Percentiles rank a stretch among this genome's conserved stretches.
phyloP scores from a whole-genome alignment of 2,888 invertebrate genomes.

The Phragmatobia fuliginosa region DNA sequence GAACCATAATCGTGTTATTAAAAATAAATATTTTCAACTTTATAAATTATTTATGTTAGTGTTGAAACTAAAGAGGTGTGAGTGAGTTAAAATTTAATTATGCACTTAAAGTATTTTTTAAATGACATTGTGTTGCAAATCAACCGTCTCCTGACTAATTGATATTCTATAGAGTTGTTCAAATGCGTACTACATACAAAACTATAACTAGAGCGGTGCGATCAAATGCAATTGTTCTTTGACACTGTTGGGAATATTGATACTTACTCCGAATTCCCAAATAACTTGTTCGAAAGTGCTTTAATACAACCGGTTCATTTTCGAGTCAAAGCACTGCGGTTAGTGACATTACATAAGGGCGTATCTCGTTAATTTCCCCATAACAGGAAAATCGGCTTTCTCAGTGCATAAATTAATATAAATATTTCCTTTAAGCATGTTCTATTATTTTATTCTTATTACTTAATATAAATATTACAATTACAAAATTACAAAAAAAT shows the following conservation, averaged over 20 bases:
- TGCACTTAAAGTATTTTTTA: too few species aligned
- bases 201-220: constrained; percentile 56
- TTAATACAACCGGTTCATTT: constrained; percentile 31
- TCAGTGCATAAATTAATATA: background rate
- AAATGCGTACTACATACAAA: constrained; percentile 29
- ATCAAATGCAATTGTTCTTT: constrained; percentile 29
- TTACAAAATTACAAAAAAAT: too few species aligned
- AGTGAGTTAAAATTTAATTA: background rate
- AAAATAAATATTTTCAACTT: background rate
- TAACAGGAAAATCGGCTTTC: background rate
- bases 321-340: background rate
- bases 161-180: background rate
- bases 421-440: background rate
- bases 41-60: background rate
- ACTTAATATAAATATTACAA: too few species aligned
- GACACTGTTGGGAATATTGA: constrained; percentile 31
- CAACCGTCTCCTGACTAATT: background rate
- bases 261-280: constrained; percentile 10
- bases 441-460: too few species aligned
- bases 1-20: background rate
- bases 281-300: constrained; percentile 38
- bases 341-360: background rate
- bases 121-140: background rate
- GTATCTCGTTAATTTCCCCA: background rate
- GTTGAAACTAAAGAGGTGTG: background rate